Base-by-base conservation (phyloP, 2,797 vertebrate species). In the Muscicapa comitata region DNA sequence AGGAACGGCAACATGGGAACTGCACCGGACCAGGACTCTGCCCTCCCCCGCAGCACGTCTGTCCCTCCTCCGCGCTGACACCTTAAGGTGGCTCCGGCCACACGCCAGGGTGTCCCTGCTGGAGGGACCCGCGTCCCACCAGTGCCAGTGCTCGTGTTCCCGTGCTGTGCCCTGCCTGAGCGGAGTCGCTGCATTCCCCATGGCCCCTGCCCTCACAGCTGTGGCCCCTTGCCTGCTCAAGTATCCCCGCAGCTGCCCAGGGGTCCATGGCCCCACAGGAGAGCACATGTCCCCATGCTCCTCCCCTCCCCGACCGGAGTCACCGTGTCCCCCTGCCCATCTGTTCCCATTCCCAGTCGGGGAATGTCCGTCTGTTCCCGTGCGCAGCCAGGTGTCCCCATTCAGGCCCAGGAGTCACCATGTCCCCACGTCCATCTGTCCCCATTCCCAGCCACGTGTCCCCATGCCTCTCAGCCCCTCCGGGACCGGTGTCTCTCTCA, bases 31-130 rank as follows among this genome's bases (percentile, higher is more conserved):
- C 47, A 5, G 75, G 47, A 80, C 40, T 7, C 2, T 47, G 86
- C 86, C 68, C 86, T 80, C 18, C 61, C 58, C 51, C 29, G 37
- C 40, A 17, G 59, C 50, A 50, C 2, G 4, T 4, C n/a, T 8
- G 54, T 13, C 76, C 61, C 85, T 80, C 23, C 61, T 51, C 53
- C 29, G 19, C 47, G 23, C 38, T 1, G 59, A 40, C 76, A 33
- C 53, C 61, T 88, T 88, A 88, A 88, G 85, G 85, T 88, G 85
- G 85, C 53, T 88, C 85, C 85, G 13, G 76, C 53, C 75, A 17
- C 75, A 14, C 17, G 9, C 29, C 1, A 18, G 6, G 0, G 24
- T 18, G 45, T 31, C 33, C 53, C 53, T 53, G 59, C 4, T n/a
- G 1, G 51, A 25, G 58, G 12, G 6, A 31, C 28, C 26, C 18